Percentiles rank a stretch among this genome's conserved stretches.
phyloP scores from a whole-genome alignment of 2,888 invertebrate species.

The Phyto melanocephala region DNA sequence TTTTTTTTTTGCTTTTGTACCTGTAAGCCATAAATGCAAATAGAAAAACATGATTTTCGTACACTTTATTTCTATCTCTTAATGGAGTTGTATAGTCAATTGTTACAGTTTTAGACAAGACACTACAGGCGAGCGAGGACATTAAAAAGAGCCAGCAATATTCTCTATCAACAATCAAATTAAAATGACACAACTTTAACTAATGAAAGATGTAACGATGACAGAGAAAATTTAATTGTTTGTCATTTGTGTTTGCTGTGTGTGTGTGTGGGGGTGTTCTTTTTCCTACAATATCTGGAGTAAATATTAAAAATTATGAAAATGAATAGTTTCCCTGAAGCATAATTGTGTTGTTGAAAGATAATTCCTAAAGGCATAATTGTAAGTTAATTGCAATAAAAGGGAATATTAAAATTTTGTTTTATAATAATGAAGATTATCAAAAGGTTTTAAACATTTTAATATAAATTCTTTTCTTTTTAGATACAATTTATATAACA shows the following conservation, averaged over 20 bases:
- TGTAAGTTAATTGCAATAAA: not conserved
- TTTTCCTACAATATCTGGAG: constrained; percentile 6
- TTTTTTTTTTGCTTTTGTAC: constrained; percentile 30
- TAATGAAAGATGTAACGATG: constrained; percentile 56
- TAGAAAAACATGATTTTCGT: not conserved
- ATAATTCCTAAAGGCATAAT: not conserved
- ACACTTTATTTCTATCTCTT: not conserved
- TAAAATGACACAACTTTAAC: constrained; percentile 60
- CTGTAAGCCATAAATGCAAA: constrained; percentile 58
- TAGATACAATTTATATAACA: too few species aligned
- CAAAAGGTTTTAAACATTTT: not conserved
- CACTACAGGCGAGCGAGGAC: not conserved
- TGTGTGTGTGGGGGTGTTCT: not conserved
- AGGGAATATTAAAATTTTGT: too few species aligned
- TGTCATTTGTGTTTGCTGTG: not conserved
- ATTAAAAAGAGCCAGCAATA: not conserved
- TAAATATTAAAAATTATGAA: constrained; percentile 1
- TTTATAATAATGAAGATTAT: too few species aligned
- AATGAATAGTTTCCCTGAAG: not conserved
- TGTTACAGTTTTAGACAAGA: constrained; percentile 5
- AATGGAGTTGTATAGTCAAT: not conserved
- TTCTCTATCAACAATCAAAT: constrained; percentile 60
- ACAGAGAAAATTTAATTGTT: constrained; percentile 62
- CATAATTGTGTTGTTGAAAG: constrained; percentile 1
- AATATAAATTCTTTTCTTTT: too few species aligned